Evolutionary conservation across 2,113 vertebrate species (phyloP).

Genomic region (Misgurnus anguillicaudatus): DNA sequence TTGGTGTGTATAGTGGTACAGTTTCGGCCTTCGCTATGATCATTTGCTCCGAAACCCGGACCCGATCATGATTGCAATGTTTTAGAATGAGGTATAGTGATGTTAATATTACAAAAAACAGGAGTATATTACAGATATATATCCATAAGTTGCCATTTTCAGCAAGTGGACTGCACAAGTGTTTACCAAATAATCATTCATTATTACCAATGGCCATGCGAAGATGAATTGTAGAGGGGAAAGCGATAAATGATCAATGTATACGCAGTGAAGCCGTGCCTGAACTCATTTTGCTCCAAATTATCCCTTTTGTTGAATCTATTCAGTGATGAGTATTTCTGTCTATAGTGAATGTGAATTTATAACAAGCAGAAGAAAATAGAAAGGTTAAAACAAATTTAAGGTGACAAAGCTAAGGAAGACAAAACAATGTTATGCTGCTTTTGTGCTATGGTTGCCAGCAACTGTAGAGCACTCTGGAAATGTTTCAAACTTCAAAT

Average conservation of each 20-base stretch:
- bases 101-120: too few species aligned
- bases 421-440: constrained; percentile 65
- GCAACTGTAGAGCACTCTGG: constrained; percentile 73
- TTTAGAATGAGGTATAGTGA: background rate
- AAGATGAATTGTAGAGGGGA: constrained; percentile 6
- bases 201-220: constrained; percentile 27
- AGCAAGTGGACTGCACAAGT: constrained; percentile 25
- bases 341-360: constrained; percentile 41
- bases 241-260: background rate
- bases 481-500: constrained; percentile 62
- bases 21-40: constrained; percentile 11
- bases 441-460: constrained; percentile 70
- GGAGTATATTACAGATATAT: too few species aligned
- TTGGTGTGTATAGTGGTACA: constrained; percentile 29
- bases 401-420: constrained; percentile 47
- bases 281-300: constrained; percentile 5
- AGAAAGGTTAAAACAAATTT: constrained; percentile 23
- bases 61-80: constrained; percentile 14
- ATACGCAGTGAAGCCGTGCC: constrained; percentile 11
- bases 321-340: background rate
- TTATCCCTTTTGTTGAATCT: background rate
- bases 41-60: constrained; percentile 10
- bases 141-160: constrained; percentile 17
- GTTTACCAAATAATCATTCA: constrained; percentile 32
- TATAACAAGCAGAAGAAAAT: constrained; percentile 8